These are phyloP conservation scores for Probaryconus sp. DNA, from an alignment of 1,140 invertebrate genomes.

Conservation along the genomic window DNA sequence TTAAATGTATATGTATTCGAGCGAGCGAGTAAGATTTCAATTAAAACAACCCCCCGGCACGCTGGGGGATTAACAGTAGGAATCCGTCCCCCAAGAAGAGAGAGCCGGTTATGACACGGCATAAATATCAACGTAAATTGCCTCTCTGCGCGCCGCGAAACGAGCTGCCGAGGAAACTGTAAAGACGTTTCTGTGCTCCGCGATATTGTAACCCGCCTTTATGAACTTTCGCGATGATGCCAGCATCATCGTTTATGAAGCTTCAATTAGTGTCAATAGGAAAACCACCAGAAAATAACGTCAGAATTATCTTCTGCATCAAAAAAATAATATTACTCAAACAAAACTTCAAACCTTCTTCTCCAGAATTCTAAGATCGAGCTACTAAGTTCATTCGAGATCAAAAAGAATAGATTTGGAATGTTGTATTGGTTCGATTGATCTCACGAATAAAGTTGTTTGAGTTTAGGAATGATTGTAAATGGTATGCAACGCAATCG, in stretches of 20 bases:
- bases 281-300: too few species aligned
- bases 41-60: constrained; percentile 78
- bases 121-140: constrained; percentile 80
- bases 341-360: too few species aligned
- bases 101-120: constrained; percentile 77
- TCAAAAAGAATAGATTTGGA: too few species aligned
- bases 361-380: too few species aligned
- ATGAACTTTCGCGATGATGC: constrained; percentile 74
- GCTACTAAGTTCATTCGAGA: too few species aligned
- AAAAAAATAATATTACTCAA: too few species aligned
- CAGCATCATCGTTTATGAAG: constrained; percentile 75
- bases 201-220: constrained; percentile 66
- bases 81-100: constrained; percentile 74
- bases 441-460: too few species aligned
- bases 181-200: constrained; percentile 62
- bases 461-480: too few species aligned
- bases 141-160: constrained; percentile 61
- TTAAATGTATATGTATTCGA: constrained; percentile 62
- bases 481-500: constrained; percentile 29
- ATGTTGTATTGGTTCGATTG: too few species aligned
- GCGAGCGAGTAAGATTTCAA: constrained; percentile 78
- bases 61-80: constrained; percentile 76
- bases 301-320: too few species aligned
- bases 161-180: constrained; percentile 63
- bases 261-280: constrained; percentile 71